Evolutionary conservation across 2,113 vertebrate species (phyloP).

Genomic region (Cynocephalus volans): DNA sequence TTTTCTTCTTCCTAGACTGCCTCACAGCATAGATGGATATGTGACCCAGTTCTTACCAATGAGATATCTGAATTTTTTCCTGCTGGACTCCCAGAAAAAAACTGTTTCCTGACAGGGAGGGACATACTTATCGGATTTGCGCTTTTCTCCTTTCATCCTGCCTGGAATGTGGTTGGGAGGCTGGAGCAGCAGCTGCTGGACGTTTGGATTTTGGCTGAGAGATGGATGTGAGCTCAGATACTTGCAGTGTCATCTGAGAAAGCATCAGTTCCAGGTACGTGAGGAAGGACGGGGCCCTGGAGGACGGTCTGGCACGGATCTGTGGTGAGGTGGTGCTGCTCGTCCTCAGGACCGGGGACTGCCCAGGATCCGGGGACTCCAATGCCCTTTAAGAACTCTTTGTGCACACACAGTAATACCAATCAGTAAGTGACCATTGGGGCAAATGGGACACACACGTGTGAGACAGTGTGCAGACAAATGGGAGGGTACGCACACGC

Average conservation of each 20-base stretch:
- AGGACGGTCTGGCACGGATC: background rate
- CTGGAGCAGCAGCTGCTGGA: background rate
- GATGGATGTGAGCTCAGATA: too few relatives aligned
- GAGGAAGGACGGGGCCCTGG: background rate
- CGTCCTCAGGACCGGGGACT: background rate
- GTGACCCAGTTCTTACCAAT: background rate
- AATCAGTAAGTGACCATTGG: background rate
- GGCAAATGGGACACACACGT: accelerated
- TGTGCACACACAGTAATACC: background rate
- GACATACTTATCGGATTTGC: background rate
- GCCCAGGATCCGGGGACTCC: background rate
- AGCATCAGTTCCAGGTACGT: background rate
- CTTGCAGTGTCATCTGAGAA: background rate
- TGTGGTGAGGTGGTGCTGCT: background rate
- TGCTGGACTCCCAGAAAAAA: background rate
- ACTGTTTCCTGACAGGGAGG: background rate
- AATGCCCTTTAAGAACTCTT: background rate
- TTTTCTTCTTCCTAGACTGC: background rate
- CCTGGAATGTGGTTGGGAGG: background rate
- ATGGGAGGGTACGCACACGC: too few relatives aligned
- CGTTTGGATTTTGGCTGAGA: accelerated
- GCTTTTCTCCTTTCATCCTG: background rate
- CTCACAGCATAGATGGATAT: background rate
- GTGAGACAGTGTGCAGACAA: background rate
- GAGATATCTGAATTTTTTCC: background rate